These are phyloP conservation scores for Andrena cerasifolii DNA, from an alignment of 1,140 invertebrate genomes.

Conservation along the genomic window DNA sequence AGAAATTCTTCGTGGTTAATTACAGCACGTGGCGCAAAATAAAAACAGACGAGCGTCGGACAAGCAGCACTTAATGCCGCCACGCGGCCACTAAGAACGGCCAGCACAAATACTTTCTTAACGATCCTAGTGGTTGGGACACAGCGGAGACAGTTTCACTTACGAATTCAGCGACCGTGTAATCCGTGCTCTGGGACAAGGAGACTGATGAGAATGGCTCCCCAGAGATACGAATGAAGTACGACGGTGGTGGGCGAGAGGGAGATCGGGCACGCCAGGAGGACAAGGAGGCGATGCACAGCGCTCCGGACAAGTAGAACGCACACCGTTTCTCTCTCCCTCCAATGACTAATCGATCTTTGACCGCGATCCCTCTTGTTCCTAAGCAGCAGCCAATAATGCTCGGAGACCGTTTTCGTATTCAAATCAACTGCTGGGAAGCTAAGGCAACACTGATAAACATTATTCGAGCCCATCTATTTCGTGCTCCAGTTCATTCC, in stretches of 20 bases:
- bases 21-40: background rate
- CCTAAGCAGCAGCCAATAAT: slow-evolving; percentile 41
- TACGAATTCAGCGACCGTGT: slow-evolving; percentile 63
- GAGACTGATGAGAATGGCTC: slow-evolving; percentile 61
- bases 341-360: slow-evolving; percentile 65
- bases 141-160: slow-evolving; percentile 60
- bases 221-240: slow-evolving; percentile 57
- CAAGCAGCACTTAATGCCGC: background rate
- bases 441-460: slow-evolving; percentile 35
- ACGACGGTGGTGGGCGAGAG: slow-evolving; percentile 2
- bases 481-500: slow-evolving; percentile 34
- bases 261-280: background rate
- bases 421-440: slow-evolving; percentile 50
- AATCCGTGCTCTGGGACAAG: slow-evolving; percentile 57
- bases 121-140: slow-evolving; percentile 15
- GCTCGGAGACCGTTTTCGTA: slow-evolving; percentile 45
- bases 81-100: too few species aligned
- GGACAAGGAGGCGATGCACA: background rate
- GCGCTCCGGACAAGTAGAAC: slow-evolving; percentile 3
- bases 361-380: slow-evolving; percentile 53
- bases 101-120: slow-evolving; percentile 20
- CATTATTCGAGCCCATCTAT: slow-evolving; percentile 34
- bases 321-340: background rate
- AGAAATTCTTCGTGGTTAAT: background rate
- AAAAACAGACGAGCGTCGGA: background rate